Conservation (phyloP, 1,140 invertebrate genomes). For the Bathynomus jamesi region DNA sequence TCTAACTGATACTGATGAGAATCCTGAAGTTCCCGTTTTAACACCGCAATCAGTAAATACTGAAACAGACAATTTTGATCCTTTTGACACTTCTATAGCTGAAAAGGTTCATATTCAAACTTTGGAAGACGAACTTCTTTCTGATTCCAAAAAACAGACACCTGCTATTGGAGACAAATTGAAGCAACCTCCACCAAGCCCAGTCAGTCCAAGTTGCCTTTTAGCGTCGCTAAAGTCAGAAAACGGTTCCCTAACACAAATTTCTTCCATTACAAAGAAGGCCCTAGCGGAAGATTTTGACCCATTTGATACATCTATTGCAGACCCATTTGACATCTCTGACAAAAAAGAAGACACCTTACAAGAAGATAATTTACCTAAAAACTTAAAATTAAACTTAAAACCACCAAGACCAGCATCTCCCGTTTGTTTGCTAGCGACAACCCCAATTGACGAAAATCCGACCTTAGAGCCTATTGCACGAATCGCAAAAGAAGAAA, state of each 20-base stretch:
- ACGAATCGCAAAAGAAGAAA: neutral
- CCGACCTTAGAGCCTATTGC: slow-evolving; percentile 7
- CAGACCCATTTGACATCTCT: slow-evolving; percentile 45
- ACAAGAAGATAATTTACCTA: neutral
- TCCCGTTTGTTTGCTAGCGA: slow-evolving; percentile 7
- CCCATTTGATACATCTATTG: slow-evolving; percentile 74
- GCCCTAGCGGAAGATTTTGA: slow-evolving; percentile 56
- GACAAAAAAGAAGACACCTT: neutral
- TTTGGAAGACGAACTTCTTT: slow-evolving; percentile 26
- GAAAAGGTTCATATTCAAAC: slow-evolving; percentile 31
- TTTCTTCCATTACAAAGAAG: neutral
- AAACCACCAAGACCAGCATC: slow-evolving; percentile 8
- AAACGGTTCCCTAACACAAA: slow-evolving; percentile 14
- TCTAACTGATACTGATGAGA: slow-evolving; percentile 25
- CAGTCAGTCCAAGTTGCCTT: slow-evolving; percentile 24
- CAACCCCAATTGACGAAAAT: slow-evolving; percentile 15
- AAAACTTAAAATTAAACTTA: neutral
- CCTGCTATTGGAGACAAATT: too few relatives aligned
- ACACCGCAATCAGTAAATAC: slow-evolving; percentile 28
- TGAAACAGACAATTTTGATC: slow-evolving; percentile 39
- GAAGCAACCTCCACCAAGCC: slow-evolving; percentile 15
- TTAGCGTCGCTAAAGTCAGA: slow-evolving; percentile 21
- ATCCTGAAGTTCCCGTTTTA: slow-evolving; percentile 12
- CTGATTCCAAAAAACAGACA: neutral
- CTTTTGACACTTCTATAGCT: slow-evolving; percentile 42